Evolutionary conservation across 2,888 invertebrate species (phyloP), one percentile per base, ranked within the genome.

Genomic region (Eupithecia vulgata): DNA sequence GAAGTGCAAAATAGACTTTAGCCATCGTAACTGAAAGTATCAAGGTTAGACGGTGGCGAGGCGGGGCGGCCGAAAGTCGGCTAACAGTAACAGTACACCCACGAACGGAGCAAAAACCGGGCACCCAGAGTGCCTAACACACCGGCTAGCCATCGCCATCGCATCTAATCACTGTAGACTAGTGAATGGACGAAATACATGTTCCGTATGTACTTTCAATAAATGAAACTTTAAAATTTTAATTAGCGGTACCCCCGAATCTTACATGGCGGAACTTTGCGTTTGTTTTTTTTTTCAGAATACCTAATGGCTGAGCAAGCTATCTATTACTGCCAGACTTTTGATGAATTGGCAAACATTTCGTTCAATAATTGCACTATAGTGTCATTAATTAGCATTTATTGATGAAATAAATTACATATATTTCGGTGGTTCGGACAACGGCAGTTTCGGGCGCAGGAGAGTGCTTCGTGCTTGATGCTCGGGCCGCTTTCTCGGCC

Each of bases 1-100:
- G 90, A 85, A 93, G 91, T 92, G 93, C 93, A 88, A 93, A 94
- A 94, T 92, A 87, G 91, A 90, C 81, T 84, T 67, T 84, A 82
- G 83, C 79, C 88, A 85, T 89, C 89, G 92, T 91, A 93, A 93
- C 93, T 92, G 93, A 93, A 93, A 93, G 93, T 93, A 94, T 92
- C 92, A 94, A 93, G 93, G 94, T 92, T 93, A 94, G 91, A 83
- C 85, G 88, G 69, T 70, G 70, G 72, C 73, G 83, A 87, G 91
- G 89, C 90, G 88, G 87, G 88, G 86, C 88, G 84, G 82, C 85
- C 89, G 89, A 92, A 93, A 91, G 90, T 92, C 92, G 91, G 93
- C 90, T 92, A 92, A 91, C 90, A 90, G 88, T 92, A 90, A 91
- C 89, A 91, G 92, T 93, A 92, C 90, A 91, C 88, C 88, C 88